Conservation (phyloP, 2,888 invertebrate genomes). For the Prosapia bicincta region DNA sequence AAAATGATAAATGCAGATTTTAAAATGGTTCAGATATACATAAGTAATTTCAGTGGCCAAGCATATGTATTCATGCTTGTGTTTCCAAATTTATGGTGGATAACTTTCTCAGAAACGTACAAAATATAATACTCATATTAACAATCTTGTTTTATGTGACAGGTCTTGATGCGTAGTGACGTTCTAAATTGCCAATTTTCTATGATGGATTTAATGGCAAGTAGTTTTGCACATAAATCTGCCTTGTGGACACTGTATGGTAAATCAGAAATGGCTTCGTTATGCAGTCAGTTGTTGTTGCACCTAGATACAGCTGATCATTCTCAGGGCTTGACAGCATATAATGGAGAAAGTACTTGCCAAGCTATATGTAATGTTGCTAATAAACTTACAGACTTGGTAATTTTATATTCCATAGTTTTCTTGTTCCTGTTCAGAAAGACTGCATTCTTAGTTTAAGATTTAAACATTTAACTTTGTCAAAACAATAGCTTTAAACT, state of each 20-base stretch:
- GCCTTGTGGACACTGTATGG: slow-evolving; percentile 88
- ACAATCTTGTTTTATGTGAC: slow-evolving; percentile 49
- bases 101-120: no score
- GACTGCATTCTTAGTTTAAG: no score
- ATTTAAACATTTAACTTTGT: no score
- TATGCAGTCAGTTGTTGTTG: slow-evolving; percentile 75
- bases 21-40: no score
- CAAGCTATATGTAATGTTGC: slow-evolving; percentile 67
- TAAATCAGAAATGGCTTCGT: slow-evolving; percentile 76
- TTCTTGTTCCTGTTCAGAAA: no score
- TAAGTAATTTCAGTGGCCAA: no score
- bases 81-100: no score
- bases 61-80: no score
- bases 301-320: slow-evolving; percentile 67
- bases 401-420: no score
- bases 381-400: slow-evolving; percentile 52
- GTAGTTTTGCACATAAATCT: slow-evolving; percentile 76
- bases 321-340: slow-evolving; percentile 49
- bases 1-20: no score
- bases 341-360: slow-evolving; percentile 66
- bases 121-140: no score
- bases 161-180: slow-evolving; percentile 80
- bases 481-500: no score
- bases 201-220: slow-evolving; percentile 74
- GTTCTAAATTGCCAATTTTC: slow-evolving; percentile 82